phyloP scores from a whole-genome alignment of 2,797 vertebrate genomes.

The Carapus acus region DNA sequence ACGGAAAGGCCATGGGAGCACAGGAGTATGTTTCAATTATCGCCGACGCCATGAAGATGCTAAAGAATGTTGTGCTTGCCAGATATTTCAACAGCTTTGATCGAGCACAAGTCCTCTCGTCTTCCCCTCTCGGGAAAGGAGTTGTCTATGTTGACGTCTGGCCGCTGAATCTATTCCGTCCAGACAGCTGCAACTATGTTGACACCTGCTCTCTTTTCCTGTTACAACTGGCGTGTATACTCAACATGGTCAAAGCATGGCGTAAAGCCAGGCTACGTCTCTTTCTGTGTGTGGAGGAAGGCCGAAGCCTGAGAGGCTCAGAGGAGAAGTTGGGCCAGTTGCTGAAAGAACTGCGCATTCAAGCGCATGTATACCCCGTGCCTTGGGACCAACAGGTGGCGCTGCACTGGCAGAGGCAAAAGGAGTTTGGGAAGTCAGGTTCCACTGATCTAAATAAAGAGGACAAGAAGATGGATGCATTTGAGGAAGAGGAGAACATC shows the following conservation, averaged over 20 bases:
- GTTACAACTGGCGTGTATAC: constrained; percentile 85
- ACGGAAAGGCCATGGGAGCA: constrained; percentile 68
- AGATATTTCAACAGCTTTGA: constrained; percentile 80
- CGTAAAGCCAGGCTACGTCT: constrained; percentile 79
- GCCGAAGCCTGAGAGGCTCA: constrained; percentile 72
- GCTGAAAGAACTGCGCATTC: constrained; percentile 82
- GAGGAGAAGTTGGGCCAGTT: constrained; percentile 83
- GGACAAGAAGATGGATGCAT: not conserved
- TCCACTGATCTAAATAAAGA: not conserved
- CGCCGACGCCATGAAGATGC: constrained; percentile 87
- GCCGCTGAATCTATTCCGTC: constrained; percentile 84
- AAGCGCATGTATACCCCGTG: constrained; percentile 77
- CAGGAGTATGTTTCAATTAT: constrained; percentile 84
- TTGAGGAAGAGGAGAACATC: constrained; percentile 40
- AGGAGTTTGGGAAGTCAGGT: constrained; percentile 26
- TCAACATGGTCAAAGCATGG: constrained; percentile 86
- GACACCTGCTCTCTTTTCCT: constrained; percentile 89
- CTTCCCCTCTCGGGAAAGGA: constrained; percentile 23
- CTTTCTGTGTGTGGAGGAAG: constrained; percentile 85
- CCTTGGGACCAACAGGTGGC: constrained; percentile 82
- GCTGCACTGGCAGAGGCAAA: constrained; percentile 83
- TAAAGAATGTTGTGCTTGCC: constrained; percentile 82
- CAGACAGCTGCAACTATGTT: constrained; percentile 83
- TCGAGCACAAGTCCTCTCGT: constrained; percentile 51
- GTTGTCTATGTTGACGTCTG: constrained; percentile 80